These are phyloP conservation scores for Cacoxenus indagator DNA, from an alignment of 2,888 invertebrate genomes.

Conservation along the genomic window DNA sequence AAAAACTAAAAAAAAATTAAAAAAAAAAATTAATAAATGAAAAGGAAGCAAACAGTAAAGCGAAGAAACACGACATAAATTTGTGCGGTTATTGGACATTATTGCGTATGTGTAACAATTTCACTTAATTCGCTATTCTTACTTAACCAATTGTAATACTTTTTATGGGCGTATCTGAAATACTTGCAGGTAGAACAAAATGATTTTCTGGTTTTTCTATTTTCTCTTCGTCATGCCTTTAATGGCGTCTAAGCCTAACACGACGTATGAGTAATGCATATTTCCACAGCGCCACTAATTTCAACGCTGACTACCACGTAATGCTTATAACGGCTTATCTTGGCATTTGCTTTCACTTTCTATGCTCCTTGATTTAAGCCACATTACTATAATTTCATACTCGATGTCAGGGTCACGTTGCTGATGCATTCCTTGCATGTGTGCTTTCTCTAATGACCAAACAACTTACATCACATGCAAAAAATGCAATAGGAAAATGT, in stretches of 20 bases:
- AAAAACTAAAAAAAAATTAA: conserved; percentile 41
- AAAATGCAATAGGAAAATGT: conserved; percentile 33
- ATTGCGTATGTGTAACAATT: conserved; percentile 58
- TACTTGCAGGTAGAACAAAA: too few relatives aligned
- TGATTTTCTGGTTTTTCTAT: too few relatives aligned
- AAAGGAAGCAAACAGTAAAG: conserved; percentile 15
- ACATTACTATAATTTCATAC: neutral
- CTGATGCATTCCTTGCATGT: conserved; percentile 63
- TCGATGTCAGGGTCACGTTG: conserved; percentile 44
- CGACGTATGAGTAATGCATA: neutral
- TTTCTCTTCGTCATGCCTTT: neutral
- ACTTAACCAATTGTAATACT: conserved; percentile 33
- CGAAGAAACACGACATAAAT: neutral
- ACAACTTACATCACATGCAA: neutral
- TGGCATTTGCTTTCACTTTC: neutral
- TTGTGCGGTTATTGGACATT: conserved; percentile 10
- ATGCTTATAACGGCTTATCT: conserved; percentile 36
- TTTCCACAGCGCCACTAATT: conserved; percentile 25
- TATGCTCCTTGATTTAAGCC: too few relatives aligned
- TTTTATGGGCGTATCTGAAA: too few relatives aligned
- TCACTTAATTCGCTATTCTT: conserved; percentile 53
- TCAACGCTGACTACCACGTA: conserved; percentile 28
- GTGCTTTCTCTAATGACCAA: conserved; percentile 44
- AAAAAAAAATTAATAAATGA: conserved; percentile 24
- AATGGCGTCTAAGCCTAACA: neutral